Evolutionary conservation across 2,797 vertebrate genomes (phyloP).

Genomic region (Siniperca scherzeri): DNA sequence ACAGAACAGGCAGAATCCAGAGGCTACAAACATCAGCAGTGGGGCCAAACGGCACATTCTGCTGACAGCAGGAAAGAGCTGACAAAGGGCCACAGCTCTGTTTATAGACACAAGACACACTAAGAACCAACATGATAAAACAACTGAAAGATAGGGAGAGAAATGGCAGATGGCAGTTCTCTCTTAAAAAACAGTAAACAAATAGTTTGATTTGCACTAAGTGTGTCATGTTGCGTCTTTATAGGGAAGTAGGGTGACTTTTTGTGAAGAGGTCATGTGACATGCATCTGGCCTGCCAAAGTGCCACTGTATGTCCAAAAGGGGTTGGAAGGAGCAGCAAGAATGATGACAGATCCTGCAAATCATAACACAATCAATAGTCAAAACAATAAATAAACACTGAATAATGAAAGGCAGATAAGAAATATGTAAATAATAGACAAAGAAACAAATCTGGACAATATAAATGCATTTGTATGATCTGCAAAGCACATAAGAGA

Average conservation of each 20-base stretch:
- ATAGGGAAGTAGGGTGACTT: background rate
- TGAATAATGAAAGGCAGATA: background rate
- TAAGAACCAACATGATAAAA: conserved; percentile 55
- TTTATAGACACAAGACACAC: conserved; percentile 53
- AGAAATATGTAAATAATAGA: background rate
- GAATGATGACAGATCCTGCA: background rate
- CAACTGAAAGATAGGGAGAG: conserved; percentile 50
- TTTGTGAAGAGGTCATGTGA: conserved; percentile 8
- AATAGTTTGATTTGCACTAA: conserved; percentile 25
- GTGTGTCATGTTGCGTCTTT: conserved; percentile 15
- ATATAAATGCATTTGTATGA: background rate
- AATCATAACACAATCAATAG: background rate
- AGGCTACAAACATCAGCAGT: conserved; percentile 66
- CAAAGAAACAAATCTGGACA: background rate
- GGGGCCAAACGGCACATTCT: conserved; percentile 47
- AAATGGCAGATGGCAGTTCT: conserved; percentile 46
- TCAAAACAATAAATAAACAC: background rate
- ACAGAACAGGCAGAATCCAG: conserved; percentile 53
- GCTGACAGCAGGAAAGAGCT: conserved; percentile 63
- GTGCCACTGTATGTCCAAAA: background rate
- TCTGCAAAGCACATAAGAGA: background rate
- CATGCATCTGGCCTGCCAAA: background rate
- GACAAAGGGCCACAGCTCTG: conserved; percentile 50
- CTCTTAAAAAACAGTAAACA: conserved; percentile 20
- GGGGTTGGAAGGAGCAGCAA: conserved; percentile 1